A percentile compares a stretch with the other conserved stretches of the same genome.
phyloP scores from a whole-genome alignment of 2,113 vertebrate species.

The Cynocephalus volans region DNA sequence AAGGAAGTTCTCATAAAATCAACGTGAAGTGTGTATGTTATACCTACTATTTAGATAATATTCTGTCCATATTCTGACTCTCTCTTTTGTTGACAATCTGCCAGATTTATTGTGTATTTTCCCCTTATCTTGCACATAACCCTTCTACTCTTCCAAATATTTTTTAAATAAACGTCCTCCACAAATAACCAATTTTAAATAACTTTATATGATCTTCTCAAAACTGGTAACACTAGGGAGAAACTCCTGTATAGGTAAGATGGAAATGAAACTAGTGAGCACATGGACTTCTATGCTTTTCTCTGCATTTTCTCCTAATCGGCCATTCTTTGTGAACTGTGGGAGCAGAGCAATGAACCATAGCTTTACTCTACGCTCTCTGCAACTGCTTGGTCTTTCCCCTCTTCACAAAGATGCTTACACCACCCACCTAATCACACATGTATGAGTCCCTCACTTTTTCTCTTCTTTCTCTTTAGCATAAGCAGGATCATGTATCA shows the following conservation, averaged over 20 bases:
- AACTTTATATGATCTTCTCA: background rate
- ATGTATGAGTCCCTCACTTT: background rate
- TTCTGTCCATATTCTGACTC: background rate
- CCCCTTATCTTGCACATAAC: background rate
- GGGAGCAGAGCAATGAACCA: accelerated
- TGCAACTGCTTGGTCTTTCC: background rate
- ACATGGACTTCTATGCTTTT: accelerated
- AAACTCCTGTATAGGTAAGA: background rate
- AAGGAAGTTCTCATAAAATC: background rate
- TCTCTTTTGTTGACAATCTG: background rate
- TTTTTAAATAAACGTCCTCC: constrained; percentile 25
- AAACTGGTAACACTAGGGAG: background rate
- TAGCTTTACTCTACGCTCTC: background rate
- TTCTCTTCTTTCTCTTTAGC: background rate
- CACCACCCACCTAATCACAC: background rate
- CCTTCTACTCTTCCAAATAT: background rate
- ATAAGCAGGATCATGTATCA: background rate
- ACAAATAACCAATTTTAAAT: constrained; percentile 45
- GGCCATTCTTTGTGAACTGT: background rate
- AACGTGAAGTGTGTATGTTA: background rate
- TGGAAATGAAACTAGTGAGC: background rate
- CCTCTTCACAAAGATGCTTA: background rate
- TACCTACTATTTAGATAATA: background rate
- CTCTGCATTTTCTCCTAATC: background rate
- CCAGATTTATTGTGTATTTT: background rate